Evolutionary conservation across 30 jellyfish, hydroid and myxozoan species (phyloP).

Genomic region (Cassiopea xamachana): DNA sequence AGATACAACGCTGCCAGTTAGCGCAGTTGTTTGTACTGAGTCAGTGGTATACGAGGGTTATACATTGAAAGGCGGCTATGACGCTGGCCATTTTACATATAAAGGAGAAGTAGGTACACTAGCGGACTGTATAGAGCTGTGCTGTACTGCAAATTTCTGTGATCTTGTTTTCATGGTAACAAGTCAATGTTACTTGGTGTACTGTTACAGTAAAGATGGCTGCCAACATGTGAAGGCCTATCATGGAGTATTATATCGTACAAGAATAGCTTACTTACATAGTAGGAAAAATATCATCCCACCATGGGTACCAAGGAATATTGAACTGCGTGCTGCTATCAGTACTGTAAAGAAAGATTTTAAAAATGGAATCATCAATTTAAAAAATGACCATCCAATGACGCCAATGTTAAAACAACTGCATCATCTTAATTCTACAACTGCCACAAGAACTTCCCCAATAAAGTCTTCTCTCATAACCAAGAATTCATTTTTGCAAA

Average conservation of each 20-base stretch:
- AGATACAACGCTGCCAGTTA: slow-evolving; percentile 10
- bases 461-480: not conserved
- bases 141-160: slow-evolving; percentile 90
- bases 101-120: slow-evolving; percentile 79
- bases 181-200: slow-evolving; percentile 81
- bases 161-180: slow-evolving; percentile 87
- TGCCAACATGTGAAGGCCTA: slow-evolving; percentile 76
- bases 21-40: slow-evolving; percentile 77
- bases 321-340: slow-evolving; percentile 26
- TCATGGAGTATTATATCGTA: slow-evolving; percentile 70
- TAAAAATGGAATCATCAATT: not conserved
- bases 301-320: slow-evolving; percentile 47
- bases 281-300: slow-evolving; percentile 71
- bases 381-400: not conserved
- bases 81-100: slow-evolving; percentile 91
- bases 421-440: no score
- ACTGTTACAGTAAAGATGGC: slow-evolving; percentile 84
- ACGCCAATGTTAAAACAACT: not conserved
- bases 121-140: slow-evolving; percentile 84
- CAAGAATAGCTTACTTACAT: slow-evolving; percentile 78
- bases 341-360: not conserved
- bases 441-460: no score
- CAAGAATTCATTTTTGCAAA: not conserved
- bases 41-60: slow-evolving; percentile 79
- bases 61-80: slow-evolving; percentile 93